Percentiles rank a stretch among this genome's conserved stretches.
Evolutionary conservation across 2,113 vertebrate genomes (phyloP).

Genomic region (Bettongia penicillata): DNA sequence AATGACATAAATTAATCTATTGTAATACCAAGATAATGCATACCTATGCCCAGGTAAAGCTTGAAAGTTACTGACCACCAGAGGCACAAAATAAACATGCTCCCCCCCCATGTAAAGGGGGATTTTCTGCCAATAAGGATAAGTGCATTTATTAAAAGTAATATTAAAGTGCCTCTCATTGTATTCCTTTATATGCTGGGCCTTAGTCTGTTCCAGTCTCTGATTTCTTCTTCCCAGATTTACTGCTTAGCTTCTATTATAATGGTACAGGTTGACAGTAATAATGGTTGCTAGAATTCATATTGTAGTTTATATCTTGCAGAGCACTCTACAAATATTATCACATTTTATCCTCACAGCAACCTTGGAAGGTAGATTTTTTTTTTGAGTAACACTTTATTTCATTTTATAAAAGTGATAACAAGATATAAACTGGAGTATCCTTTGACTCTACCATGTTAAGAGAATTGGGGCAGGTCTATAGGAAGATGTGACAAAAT

Average conservation of each 20-base stretch:
- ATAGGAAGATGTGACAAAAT: background rate
- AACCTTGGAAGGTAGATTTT: background rate
- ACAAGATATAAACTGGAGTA: background rate
- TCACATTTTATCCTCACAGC: background rate
- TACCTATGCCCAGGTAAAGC: background rate
- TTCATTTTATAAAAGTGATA: background rate
- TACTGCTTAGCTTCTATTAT: background rate
- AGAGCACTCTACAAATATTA: background rate
- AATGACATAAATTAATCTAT: background rate
- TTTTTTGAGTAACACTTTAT: background rate
- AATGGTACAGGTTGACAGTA: background rate
- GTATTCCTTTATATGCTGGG: background rate
- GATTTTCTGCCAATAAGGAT: background rate
- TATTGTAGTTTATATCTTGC: background rate
- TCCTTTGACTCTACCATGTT: background rate
- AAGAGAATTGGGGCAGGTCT: background rate
- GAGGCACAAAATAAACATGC: background rate
- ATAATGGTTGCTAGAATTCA: background rate
- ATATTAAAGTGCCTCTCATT: background rate
- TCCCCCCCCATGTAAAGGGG: background rate
- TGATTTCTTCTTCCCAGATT: background rate
- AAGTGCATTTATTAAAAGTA: background rate
- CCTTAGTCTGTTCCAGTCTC: background rate
- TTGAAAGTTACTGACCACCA: background rate
- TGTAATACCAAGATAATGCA: background rate